Conservation (phyloP, 2,888 invertebrate genomes). For the Resseliella maxima region DNA sequence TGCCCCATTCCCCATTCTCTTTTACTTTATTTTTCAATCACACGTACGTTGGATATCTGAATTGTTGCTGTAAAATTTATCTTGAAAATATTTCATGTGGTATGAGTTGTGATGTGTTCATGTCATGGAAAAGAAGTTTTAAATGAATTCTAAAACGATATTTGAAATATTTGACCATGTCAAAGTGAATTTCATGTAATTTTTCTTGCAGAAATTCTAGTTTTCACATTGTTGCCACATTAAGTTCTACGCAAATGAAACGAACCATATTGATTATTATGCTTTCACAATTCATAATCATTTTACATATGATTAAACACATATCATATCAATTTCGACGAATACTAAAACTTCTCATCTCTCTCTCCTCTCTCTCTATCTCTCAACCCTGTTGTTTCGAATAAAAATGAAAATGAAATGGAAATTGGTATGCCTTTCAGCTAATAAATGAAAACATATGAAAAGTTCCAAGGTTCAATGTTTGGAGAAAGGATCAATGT, state of each 20-base stretch:
- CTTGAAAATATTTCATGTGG: background rate
- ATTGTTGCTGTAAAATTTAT: background rate
- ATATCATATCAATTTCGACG: slow-evolving; percentile 4
- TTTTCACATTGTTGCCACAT: background rate
- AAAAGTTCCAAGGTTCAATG: background rate
- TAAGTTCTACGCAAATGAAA: background rate
- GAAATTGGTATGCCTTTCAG: too few relatives aligned
- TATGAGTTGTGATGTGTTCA: background rate
- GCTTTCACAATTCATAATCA: too few relatives aligned
- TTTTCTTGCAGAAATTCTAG: slow-evolving; percentile 7
- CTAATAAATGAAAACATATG: slow-evolving; percentile 13
- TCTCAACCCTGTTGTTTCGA: too few relatives aligned
- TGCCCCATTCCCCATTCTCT: too few relatives aligned
- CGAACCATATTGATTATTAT: background rate
- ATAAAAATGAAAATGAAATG: too few relatives aligned
- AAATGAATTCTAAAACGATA: slow-evolving; percentile 30
- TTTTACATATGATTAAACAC: too few relatives aligned
- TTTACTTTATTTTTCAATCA: too few relatives aligned
- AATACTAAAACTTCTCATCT: background rate
- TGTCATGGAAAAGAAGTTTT: background rate
- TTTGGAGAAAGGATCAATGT: background rate
- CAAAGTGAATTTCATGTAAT: background rate
- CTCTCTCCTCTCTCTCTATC: too few relatives aligned
- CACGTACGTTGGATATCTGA: too few relatives aligned
- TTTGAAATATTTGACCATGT: slow-evolving; percentile 29